Conservation (phyloP, 2,888 invertebrate species). For the Temnothorax rugatulus region DNA sequence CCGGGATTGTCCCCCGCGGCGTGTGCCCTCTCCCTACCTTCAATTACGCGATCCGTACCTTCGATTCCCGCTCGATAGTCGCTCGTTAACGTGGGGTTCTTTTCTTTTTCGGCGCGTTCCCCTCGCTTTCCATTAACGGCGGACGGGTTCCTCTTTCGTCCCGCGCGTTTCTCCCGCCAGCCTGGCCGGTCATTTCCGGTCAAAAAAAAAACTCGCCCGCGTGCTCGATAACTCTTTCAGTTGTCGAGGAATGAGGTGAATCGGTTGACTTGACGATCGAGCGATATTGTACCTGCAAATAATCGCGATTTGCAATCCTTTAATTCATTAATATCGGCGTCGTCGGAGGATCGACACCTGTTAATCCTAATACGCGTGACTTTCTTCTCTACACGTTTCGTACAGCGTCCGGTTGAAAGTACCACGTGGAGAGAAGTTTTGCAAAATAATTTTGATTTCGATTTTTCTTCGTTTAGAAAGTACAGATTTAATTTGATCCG, state of each 20-base stretch:
- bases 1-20: slow-evolving; percentile 1
- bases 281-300: slow-evolving; percentile 22
- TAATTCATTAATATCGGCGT: not conserved
- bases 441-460: not conserved
- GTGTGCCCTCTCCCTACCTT: slow-evolving; percentile 53
- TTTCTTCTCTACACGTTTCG: not conserved
- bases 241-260: not conserved
- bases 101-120: not conserved
- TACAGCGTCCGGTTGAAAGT: not conserved
- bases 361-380: slow-evolving; percentile 9
- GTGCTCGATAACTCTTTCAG: too few relatives aligned
- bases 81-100: not conserved
- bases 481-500: not conserved
- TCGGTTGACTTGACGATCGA: not conserved
- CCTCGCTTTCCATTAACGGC: not conserved
- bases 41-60: slow-evolving; percentile 64
- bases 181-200: not conserved
- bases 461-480: not conserved
- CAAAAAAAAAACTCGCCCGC: too few relatives aligned
- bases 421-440: not conserved
- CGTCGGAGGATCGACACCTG: not conserved
- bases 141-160: not conserved
- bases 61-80: slow-evolving; percentile 48
- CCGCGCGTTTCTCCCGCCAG: not conserved
- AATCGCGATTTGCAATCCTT: not conserved